Evolutionary conservation across 2,113 vertebrate species (phyloP).

Genomic region (Halichoeres trimaculatus): DNA sequence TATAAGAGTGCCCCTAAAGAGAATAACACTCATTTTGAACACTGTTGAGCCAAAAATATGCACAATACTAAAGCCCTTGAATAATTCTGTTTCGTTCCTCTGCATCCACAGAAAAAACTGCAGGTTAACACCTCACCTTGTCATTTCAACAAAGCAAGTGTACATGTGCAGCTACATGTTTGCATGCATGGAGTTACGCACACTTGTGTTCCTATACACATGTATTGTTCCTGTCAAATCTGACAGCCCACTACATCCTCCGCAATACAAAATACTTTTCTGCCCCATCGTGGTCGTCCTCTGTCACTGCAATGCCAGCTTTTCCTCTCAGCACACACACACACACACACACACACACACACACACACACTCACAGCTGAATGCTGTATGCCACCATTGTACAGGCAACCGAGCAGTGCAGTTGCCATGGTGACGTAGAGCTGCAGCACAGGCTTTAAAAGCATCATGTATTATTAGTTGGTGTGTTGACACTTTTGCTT

Average conservation of each 20-base stretch:
- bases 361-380: slow-evolving; percentile 19
- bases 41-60: slow-evolving; percentile 24
- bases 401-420: slow-evolving; percentile 67
- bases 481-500: slow-evolving; percentile 65
- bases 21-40: slow-evolving; percentile 26
- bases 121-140: background rate
- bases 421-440: slow-evolving; percentile 83
- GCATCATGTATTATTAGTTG: slow-evolving; percentile 67
- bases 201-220: slow-evolving; percentile 4
- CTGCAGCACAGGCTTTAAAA: slow-evolving; percentile 69
- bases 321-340: background rate
- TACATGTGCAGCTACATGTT: background rate
- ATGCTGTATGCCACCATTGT: slow-evolving; percentile 68
- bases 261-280: slow-evolving; percentile 59
- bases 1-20: slow-evolving; percentile 49
- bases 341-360: background rate
- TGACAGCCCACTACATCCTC: slow-evolving; percentile 13
- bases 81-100: background rate
- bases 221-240: slow-evolving; percentile 34
- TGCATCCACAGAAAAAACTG: background rate
- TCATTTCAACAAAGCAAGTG: background rate
- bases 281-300: slow-evolving; percentile 73
- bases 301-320: slow-evolving; percentile 52
- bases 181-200: background rate
- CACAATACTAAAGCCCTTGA: slow-evolving; percentile 30